A percentile compares a stretch with the other conserved stretches of the same genome.
Conservation (phyloP, 2,888 invertebrate species). For the Quadroppia sp. region DNA sequence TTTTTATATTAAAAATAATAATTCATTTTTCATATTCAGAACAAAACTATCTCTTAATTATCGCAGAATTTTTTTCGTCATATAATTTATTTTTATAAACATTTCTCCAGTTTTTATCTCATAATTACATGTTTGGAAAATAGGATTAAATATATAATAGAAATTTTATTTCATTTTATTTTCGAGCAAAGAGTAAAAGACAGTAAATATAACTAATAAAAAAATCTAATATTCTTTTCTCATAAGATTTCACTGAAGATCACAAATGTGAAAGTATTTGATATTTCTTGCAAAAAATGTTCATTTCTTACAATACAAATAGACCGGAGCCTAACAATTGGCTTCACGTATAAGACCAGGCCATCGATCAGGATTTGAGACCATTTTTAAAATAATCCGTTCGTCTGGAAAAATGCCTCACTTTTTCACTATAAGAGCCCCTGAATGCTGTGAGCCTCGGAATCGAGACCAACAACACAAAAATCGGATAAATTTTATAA, state of each 20-base stretch:
- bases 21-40: too few species aligned
- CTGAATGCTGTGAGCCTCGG: neutral
- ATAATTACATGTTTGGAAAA: too few species aligned
- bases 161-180: too few species aligned
- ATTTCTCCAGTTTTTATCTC: too few species aligned
- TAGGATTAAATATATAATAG: too few species aligned
- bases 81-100: too few species aligned
- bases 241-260: neutral
- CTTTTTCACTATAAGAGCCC: constrained; percentile 20
- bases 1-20: too few species aligned
- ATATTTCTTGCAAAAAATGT: neutral
- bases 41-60: too few species aligned
- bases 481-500: constrained; percentile 30
- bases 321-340: neutral
- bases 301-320: neutral
- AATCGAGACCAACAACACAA: neutral
- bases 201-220: neutral
- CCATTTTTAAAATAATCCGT: constrained; percentile 33
- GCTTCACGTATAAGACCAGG: neutral
- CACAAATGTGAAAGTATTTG: neutral
- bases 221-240: neutral
- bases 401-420: constrained; percentile 27
- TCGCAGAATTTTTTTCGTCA: too few species aligned
- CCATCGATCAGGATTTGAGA: constrained; percentile 33
- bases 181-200: neutral